These are phyloP conservation scores for Anas bahamensis DNA, from an alignment of 2,797 vertebrate genomes.

Conservation along the genomic window DNA sequence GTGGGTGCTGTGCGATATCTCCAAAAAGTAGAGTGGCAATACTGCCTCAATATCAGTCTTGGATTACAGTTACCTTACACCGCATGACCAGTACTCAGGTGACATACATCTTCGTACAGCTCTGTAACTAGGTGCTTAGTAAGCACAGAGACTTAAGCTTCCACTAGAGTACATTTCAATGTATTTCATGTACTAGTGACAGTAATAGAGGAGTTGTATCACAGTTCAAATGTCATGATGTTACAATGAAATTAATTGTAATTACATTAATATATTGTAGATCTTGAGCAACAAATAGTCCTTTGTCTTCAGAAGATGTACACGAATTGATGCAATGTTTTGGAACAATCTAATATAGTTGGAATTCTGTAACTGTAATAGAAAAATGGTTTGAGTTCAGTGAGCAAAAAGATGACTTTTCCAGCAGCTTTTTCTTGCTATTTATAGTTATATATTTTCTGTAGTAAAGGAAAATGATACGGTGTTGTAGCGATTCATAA, in stretches of 20 bases:
- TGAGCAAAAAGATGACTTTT: background rate
- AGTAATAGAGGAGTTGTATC: background rate
- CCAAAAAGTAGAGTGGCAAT: background rate
- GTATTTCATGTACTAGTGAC: background rate
- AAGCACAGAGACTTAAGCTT: background rate
- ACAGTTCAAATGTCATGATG: background rate
- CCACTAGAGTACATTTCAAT: background rate
- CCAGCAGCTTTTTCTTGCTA: background rate
- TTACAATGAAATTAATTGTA: background rate
- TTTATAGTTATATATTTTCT: background rate
- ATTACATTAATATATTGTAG: background rate
- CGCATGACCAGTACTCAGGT: fast-evolving
- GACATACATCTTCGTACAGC: background rate
- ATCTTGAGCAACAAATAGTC: background rate
- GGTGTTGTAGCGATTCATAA: background rate
- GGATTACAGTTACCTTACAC: background rate
- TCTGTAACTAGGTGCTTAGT: background rate
- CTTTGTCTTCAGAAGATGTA: background rate
- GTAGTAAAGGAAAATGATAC: background rate
- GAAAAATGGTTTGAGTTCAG: background rate
- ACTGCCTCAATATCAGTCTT: background rate
- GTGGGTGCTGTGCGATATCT: background rate
- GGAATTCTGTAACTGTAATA: background rate
- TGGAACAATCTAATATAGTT: background rate
- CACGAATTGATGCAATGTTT: background rate